These are phyloP conservation scores for Sminthurides bifidus DNA, from an alignment of 1,140 invertebrate genomes.

Conservation along the genomic window DNA sequence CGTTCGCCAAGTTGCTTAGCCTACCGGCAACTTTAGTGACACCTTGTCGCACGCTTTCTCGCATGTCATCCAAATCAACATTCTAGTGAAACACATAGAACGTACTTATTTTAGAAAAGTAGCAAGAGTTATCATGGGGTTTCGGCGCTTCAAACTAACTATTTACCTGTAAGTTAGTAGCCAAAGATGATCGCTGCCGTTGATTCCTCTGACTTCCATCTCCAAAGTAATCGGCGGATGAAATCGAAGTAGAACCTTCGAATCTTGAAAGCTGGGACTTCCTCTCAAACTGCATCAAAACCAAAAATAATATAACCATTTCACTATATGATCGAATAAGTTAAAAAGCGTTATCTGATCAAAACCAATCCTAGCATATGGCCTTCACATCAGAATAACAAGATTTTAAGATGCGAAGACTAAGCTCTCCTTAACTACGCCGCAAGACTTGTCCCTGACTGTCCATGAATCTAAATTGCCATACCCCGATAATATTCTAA, in stretches of 20 bases:
- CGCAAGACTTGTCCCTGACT: no score
- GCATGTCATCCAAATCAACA: constrained; percentile 85
- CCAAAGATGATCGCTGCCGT: constrained; percentile 30
- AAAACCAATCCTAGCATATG: no score
- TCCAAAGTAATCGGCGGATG: constrained; percentile 90
- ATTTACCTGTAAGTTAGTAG: constrained; percentile 21
- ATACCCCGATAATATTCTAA: no score
- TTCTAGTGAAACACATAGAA: constrained; percentile 40
- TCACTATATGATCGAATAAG: no score
- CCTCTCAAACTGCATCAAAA: constrained; percentile 46
- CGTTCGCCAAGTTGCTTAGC: constrained; percentile 83
- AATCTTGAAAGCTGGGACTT: constrained; percentile 59
- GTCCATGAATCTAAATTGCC: no score
- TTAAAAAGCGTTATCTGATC: no score
- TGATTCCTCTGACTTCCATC: constrained; percentile 39
- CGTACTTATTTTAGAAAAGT: no score
- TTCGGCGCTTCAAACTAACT: no score
- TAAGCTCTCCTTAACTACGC: no score
- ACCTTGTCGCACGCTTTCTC: constrained; percentile 88
- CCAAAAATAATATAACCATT: constrained; percentile 1
- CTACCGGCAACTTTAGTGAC: constrained; percentile 92
- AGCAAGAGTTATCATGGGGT: no score
- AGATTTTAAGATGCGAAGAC: no score
- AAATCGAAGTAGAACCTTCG: constrained; percentile 84
- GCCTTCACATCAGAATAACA: no score